Evolutionary conservation across 2,113 vertebrate genomes (phyloP).

Genomic region (Craseonycteris thonglongyai): DNA sequence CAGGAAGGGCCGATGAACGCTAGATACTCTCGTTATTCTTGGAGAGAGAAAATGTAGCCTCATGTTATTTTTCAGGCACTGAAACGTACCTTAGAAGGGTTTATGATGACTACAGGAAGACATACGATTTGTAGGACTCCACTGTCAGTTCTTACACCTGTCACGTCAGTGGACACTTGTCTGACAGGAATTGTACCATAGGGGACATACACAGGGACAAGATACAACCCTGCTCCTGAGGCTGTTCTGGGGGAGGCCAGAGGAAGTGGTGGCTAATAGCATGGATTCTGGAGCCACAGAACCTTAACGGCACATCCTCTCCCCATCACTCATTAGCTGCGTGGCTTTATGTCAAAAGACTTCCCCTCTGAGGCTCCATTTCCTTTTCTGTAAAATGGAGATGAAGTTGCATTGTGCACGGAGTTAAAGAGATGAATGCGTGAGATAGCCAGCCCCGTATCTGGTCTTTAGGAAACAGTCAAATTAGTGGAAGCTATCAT

Average conservation of each 20-base stretch:
- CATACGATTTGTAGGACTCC: neutral
- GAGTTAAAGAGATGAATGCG: neutral
- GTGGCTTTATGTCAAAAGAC: neutral
- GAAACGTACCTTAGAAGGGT: neutral
- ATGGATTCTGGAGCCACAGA: fast-evolving
- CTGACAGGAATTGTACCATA: neutral
- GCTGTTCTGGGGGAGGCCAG: neutral
- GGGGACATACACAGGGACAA: neutral
- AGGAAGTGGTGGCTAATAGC: fast-evolving
- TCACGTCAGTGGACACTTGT: neutral
- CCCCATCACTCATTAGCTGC: neutral
- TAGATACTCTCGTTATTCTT: neutral
- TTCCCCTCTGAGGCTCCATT: neutral
- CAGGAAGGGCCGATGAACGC: neutral
- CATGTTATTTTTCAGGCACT: neutral
- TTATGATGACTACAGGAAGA: neutral
- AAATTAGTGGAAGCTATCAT: neutral
- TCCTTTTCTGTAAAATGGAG: neutral
- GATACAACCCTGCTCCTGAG: neutral
- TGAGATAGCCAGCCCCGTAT: fast-evolving
- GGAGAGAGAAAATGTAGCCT: neutral
- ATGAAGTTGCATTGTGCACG: fast-evolving
- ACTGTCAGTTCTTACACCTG: neutral
- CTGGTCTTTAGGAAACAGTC: neutral
- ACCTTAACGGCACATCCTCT: no score